phyloP scores from a whole-genome alignment of 2,888 invertebrate genomes.

The Homarus gammarus region DNA sequence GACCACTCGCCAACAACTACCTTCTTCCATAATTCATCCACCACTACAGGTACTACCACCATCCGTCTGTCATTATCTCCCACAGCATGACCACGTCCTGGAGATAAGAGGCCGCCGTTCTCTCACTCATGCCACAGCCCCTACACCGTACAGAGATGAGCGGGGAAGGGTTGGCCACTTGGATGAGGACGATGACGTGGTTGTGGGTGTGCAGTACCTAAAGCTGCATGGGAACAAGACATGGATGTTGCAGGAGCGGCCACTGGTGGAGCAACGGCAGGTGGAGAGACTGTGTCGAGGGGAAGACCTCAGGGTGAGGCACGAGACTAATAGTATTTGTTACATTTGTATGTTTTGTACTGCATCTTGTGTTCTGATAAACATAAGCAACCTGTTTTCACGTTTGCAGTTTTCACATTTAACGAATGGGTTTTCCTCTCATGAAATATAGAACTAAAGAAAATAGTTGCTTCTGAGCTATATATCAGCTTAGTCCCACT shows the following conservation, averaged over 20 bases:
- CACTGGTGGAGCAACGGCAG: constrained; percentile 49
- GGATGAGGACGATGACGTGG: neutral
- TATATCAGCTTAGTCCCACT: too few species aligned
- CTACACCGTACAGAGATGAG: constrained; percentile 4
- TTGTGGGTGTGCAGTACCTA: constrained; percentile 48
- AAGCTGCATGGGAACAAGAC: constrained; percentile 51
- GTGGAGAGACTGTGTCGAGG: constrained; percentile 60
- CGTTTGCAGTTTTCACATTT: too few species aligned
- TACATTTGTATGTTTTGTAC: too few species aligned
- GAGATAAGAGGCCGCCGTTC: constrained; percentile 50
- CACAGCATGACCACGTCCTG: constrained; percentile 67
- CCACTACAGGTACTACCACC: too few species aligned
- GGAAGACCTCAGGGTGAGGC: constrained; percentile 54
- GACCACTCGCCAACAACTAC: neutral
- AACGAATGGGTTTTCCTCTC: too few species aligned
- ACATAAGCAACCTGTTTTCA: too few species aligned
- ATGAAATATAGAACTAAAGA: too few species aligned
- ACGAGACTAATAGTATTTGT: too few species aligned
- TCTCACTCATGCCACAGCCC: constrained; percentile 53
- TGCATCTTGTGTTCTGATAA: too few species aligned
- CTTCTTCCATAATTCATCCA: neutral
- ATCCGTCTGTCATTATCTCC: too few species aligned
- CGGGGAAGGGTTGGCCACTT: neutral
- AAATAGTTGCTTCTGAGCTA: too few species aligned
- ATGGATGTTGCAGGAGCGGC: constrained; percentile 59